Conservation (phyloP, 2,888 invertebrate species). For the Latheticus oryzae region DNA sequence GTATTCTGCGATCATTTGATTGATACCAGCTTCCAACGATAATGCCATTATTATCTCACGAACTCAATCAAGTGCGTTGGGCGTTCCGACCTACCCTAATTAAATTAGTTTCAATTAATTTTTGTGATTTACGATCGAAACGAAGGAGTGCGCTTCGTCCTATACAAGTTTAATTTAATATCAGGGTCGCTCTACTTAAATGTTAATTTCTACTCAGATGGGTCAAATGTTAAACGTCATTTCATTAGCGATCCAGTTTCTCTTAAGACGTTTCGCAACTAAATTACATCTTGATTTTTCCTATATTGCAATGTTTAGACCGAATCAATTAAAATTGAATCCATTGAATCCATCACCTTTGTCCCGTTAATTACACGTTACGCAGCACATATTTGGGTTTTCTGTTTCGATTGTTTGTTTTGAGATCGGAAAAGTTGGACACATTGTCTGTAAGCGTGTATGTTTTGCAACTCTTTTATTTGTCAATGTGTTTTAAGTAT, state of each 20-base stretch:
- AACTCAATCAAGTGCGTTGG: slow-evolving; percentile 19
- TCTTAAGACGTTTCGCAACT: slow-evolving; percentile 24
- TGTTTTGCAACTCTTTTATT: slow-evolving; percentile 24
- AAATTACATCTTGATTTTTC: slow-evolving; percentile 28
- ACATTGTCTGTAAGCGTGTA: slow-evolving; percentile 18
- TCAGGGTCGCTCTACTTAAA: slow-evolving; percentile 26
- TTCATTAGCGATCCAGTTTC: slow-evolving; percentile 42
- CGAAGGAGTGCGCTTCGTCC: slow-evolving; percentile 20
- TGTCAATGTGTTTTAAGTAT: slow-evolving; percentile 28
- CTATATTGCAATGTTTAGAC: slow-evolving; percentile 2
- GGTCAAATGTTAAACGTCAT: slow-evolving; percentile 43
- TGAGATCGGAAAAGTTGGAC: slow-evolving; percentile 17
- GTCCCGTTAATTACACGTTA: slow-evolving; percentile 32
- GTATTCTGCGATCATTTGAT: too few species aligned
- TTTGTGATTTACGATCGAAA: slow-evolving; percentile 31
- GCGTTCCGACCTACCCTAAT: slow-evolving; percentile 26
- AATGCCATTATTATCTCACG: slow-evolving; percentile 16
- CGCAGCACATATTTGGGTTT: slow-evolving; percentile 18
- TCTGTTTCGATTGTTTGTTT: slow-evolving; percentile 26
- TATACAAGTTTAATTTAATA: slow-evolving; percentile 25
- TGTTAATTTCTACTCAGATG: slow-evolving; percentile 32
- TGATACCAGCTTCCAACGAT: too few species aligned
- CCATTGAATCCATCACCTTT: slow-evolving; percentile 26
- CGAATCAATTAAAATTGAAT: slow-evolving; percentile 21
- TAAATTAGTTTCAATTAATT: slow-evolving; percentile 33